A percentile compares a stretch with the other conserved stretches of the same genome.
Evolutionary conservation across 2,797 vertebrate genomes (phyloP).

Genomic region (Luscinia luscinia): DNA sequence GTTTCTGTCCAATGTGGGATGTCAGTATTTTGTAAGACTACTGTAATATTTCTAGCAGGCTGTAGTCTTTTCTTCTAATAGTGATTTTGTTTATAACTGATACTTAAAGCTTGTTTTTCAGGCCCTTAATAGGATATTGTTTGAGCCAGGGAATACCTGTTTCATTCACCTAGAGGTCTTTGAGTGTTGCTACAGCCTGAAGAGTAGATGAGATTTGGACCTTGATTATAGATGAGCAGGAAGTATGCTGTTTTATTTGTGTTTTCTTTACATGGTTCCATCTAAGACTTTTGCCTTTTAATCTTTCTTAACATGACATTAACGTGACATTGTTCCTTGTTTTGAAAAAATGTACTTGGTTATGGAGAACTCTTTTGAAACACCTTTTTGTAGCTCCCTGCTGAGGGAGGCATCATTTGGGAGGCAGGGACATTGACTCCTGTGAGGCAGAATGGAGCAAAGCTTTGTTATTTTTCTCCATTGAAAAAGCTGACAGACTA

Average conservation of each 20-base stretch:
- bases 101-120: not conserved
- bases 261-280: not conserved
- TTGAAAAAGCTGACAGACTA: not conserved
- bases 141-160: not conserved
- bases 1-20: not conserved
- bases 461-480: not conserved
- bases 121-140: not conserved
- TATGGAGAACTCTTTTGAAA: not conserved
- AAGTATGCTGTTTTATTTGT: not conserved
- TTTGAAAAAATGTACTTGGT: not conserved
- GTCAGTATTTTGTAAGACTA: not conserved
- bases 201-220: not conserved
- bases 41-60: not conserved
- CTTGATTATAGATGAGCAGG: not conserved
- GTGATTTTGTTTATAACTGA: not conserved
- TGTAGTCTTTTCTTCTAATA: not conserved
- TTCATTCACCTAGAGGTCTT: not conserved
- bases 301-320: not conserved
- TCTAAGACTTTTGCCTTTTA: not conserved
- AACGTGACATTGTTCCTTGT: not conserved
- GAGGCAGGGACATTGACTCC: too few species aligned
- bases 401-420: not conserved
- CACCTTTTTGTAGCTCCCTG: not conserved
- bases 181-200: not conserved
- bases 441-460: not conserved